Conservation (phyloP, 2,797 vertebrate genomes). For the Paedocypris micromegethes region DNA sequence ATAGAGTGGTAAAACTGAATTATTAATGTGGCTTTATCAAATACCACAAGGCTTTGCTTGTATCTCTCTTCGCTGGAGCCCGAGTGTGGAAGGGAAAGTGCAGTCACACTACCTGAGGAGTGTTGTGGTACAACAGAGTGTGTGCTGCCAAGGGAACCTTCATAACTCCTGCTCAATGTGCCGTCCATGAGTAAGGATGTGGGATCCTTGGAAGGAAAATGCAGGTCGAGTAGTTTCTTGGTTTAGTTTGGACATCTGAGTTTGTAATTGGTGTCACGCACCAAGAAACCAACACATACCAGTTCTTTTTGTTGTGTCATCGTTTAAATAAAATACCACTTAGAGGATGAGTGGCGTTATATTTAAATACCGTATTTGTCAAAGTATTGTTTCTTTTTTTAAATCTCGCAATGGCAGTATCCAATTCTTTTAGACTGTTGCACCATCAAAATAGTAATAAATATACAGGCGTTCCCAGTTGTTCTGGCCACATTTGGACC, state of each 20-base stretch:
- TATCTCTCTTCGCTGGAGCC: conserved; percentile 1
- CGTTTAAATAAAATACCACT: too few relatives aligned
- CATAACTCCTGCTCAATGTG: conserved; percentile 5
- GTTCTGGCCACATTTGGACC: too few relatives aligned
- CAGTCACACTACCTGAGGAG: conserved; percentile 12
- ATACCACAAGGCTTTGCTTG: conserved; percentile 51
- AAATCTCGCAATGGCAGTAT: too few relatives aligned
- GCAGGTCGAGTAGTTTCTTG: conserved; percentile 2
- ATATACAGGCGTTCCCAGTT: too few relatives aligned
- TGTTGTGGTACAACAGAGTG: conserved; percentile 13
- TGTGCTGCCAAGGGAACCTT: conserved; percentile 15
- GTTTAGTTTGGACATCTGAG: neutral
- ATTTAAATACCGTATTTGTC: too few relatives aligned
- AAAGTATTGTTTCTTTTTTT: too few relatives aligned
- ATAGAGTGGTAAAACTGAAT: conserved; percentile 57
- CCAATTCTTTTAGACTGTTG: too few relatives aligned
- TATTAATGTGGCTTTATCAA: conserved; percentile 65
- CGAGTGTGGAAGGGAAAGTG: conserved; percentile 10
- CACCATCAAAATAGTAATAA: too few relatives aligned
- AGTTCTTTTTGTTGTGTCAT: too few relatives aligned
- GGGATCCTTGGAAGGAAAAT: neutral
- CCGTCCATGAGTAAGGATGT: conserved; percentile 16
- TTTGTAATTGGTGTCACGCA: too few relatives aligned
- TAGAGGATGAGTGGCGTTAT: too few relatives aligned
- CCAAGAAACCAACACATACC: too few relatives aligned